Evolutionary conservation across 30 jellyfish, hydroid and myxozoan genomes (phyloP), one percentile per base, ranked within the genome.

Genomic region (Hydra vulgaris): DNA sequence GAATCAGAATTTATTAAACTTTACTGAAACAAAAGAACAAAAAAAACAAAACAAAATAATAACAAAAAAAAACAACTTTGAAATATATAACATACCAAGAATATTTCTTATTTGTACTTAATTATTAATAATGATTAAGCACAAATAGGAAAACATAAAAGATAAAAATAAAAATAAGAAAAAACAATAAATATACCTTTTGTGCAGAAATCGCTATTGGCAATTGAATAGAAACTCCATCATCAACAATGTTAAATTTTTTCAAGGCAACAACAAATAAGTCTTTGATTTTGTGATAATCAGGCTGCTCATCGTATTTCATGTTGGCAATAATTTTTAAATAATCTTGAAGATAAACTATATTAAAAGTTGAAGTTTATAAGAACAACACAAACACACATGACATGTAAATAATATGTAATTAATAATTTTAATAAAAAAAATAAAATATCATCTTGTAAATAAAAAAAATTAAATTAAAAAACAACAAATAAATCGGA

Each of bases 301-400:
- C 94, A 0, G 97, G 97, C 73, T 69, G 79, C 73, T 82, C 95
- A 40, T 82, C 84, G 55, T 89, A 89, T 25, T 82, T 87, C 74
- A 89, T 85, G 21, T 53, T 82, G 55, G 54, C 66, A n/a, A 89
- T 71, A 61, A 78, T 74, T 61, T 82, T 86, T 81, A 89, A 81
- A 78, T 54, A 89, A 8, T 77, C 86, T 53, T 79, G 84, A 17
- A 89, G 94, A 18, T 85, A 87, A 15, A 25, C 97, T 89, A 56
- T 20, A 79, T 67, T 23, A 17, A 7, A 77, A 70, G 73, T 52
- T 8, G 76, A 27, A 18, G 0, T 20, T 56, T 56, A 15, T 56
- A 15, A 56, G 27, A 68, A 20, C 75, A 68, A 23, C 26, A 23
- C 17, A n/a, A 56, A 56, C 17, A 56, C 71, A 56, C 71, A 15